Conservation (phyloP, 2,888 invertebrate species). For the Leptarthrus brevirostris region DNA sequence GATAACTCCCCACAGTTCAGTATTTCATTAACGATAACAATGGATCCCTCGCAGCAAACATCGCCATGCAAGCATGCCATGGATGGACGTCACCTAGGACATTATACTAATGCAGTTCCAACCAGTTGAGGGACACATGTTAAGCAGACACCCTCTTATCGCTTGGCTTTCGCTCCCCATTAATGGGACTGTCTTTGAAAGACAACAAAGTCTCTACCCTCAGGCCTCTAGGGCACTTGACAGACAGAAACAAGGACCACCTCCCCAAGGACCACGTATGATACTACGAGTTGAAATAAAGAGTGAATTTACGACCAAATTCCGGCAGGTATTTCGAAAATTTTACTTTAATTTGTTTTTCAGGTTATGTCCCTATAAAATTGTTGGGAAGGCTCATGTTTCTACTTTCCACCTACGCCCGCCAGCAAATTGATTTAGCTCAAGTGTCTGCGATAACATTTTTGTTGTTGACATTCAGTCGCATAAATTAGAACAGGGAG, state of each 20-base stretch:
- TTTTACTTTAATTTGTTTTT: conserved; percentile 32
- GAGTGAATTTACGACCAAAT: conserved; percentile 17
- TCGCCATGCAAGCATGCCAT: background rate
- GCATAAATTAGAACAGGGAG: conserved; percentile 38
- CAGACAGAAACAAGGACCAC: conserved; percentile 36
- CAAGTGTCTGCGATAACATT: conserved; percentile 43
- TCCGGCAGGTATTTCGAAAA: conserved; percentile 14
- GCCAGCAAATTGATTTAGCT: conserved; percentile 23
- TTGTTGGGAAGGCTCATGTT: background rate
- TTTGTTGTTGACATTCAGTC: conserved; percentile 42
- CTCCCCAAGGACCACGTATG: background rate
- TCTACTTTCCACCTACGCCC: background rate
- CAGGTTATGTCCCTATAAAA: conserved; percentile 26
- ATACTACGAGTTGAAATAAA: background rate
- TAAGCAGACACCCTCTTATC: conserved; percentile 41
- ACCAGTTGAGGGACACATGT: conserved; percentile 32
- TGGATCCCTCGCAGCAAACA: conserved; percentile 9
- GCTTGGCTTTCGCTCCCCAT: conserved; percentile 32
- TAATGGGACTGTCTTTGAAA: conserved; percentile 27
- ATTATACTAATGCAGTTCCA: conserved; percentile 35
- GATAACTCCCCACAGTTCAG: conserved; percentile 25
- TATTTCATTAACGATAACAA: conserved; percentile 38
- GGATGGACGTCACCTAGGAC: conserved; percentile 19
- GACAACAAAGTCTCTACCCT: background rate
- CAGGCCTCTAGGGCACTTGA: background rate